Evolutionary conservation across 2,888 invertebrate genomes (phyloP).

Genomic region (Lithophane semibrunnea): DNA sequence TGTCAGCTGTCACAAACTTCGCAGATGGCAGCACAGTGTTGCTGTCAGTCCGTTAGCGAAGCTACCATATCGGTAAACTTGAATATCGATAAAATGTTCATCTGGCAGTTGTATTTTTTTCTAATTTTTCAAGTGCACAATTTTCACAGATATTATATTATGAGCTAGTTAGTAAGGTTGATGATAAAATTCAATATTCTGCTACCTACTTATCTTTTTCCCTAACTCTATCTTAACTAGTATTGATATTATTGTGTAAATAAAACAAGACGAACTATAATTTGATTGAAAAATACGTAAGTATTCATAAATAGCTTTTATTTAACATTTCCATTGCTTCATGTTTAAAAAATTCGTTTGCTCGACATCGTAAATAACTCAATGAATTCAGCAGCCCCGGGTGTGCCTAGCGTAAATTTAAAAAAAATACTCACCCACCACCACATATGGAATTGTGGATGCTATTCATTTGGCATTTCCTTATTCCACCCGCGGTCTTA

Average conservation of each 20-base stretch:
- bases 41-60: constrained; percentile 34
- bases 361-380: not conserved
- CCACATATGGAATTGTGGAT: no score
- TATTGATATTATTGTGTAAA: not conserved
- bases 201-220: not conserved
- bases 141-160: not conserved
- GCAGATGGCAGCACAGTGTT: constrained; percentile 48
- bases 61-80: constrained; percentile 20
- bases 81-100: constrained; percentile 19
- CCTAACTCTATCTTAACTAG: not conserved
- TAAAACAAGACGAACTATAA: not conserved
- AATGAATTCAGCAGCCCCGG: not conserved
- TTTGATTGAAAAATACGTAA: not conserved
- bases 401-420: no score
- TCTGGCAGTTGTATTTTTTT: not conserved
- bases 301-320: not conserved
- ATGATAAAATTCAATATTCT: not conserved
- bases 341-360: not conserved
- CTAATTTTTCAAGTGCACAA: not conserved
- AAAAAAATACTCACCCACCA: no score
- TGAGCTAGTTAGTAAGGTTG: not conserved
- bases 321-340: no score
- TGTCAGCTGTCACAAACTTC: constrained; percentile 41
- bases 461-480: no score
- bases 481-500: no score